phyloP scores from a whole-genome alignment of 2,797 vertebrate species.

The Crypturellus tataupa region DNA sequence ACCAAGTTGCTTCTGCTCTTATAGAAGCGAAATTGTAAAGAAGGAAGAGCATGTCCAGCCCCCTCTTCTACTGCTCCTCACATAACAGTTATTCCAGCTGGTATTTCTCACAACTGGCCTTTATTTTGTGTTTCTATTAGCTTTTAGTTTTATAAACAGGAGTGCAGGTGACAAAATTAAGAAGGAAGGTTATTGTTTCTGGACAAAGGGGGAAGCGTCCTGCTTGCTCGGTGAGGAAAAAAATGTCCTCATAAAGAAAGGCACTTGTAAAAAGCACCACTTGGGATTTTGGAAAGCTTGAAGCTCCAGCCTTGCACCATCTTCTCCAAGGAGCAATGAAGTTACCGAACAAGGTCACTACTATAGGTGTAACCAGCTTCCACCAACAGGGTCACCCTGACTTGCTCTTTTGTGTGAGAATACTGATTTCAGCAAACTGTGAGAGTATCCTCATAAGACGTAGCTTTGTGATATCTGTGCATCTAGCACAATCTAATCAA shows the following conservation, averaged over 20 bases:
- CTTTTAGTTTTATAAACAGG: slow-evolving; percentile 49
- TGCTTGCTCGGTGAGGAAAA: background rate
- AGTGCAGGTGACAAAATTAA: slow-evolving; percentile 12
- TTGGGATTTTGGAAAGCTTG: background rate
- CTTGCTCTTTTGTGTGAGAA: background rate
- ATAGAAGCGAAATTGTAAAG: background rate
- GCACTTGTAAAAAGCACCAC: background rate
- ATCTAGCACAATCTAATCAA: background rate
- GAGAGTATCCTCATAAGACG: background rate
- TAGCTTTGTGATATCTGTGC: background rate
- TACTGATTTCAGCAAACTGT: background rate
- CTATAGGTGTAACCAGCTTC: background rate
- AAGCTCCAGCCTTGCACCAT: background rate
- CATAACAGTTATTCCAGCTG: background rate
- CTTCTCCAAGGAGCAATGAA: background rate
- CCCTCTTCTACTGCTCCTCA: background rate
- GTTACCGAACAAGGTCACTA: background rate
- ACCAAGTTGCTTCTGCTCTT: background rate
- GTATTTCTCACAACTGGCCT: background rate
- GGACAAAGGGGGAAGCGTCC: background rate
- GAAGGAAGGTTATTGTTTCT: background rate
- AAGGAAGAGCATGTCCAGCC: background rate
- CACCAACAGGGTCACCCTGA: background rate
- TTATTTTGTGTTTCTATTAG: slow-evolving; percentile 33
- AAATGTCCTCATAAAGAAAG: background rate